Conservation (phyloP, 2,797 vertebrate genomes). For the Anguilla obscura region DNA sequence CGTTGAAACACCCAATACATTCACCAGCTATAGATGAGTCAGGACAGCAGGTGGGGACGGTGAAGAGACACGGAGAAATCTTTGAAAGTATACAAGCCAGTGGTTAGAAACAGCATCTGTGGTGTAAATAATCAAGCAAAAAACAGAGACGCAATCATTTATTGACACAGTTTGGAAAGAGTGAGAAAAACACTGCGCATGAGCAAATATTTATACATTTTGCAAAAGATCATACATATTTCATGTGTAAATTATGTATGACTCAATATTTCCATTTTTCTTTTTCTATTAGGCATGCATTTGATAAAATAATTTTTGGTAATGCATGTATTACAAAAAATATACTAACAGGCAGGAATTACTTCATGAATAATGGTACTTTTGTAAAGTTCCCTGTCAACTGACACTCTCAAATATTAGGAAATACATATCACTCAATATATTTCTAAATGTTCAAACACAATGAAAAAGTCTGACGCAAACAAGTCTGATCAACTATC, state of each 20-base stretch:
- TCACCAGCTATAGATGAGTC: neutral
- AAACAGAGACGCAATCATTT: neutral
- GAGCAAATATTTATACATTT: neutral
- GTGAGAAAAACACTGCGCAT: neutral
- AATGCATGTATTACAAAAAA: neutral
- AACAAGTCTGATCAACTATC: neutral
- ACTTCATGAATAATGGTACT: neutral
- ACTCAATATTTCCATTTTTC: neutral
- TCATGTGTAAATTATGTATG: neutral
- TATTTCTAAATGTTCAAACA: neutral
- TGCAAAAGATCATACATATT: neutral
- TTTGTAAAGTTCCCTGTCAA: neutral
- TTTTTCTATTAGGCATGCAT: neutral
- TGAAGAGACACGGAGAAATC: neutral
- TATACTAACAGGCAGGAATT: neutral
- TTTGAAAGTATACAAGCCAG: neutral
- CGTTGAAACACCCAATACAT: neutral
- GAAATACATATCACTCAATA: neutral
- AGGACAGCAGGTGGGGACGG: neutral
- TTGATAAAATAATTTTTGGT: neutral
- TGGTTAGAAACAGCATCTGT: neutral
- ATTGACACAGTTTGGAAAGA: neutral
- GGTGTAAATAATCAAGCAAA: neutral
- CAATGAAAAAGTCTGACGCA: neutral
- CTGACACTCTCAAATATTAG: neutral